Evolutionary conservation across 2,113 vertebrate species (phyloP).

Genomic region (Aegotheles bennettii): DNA sequence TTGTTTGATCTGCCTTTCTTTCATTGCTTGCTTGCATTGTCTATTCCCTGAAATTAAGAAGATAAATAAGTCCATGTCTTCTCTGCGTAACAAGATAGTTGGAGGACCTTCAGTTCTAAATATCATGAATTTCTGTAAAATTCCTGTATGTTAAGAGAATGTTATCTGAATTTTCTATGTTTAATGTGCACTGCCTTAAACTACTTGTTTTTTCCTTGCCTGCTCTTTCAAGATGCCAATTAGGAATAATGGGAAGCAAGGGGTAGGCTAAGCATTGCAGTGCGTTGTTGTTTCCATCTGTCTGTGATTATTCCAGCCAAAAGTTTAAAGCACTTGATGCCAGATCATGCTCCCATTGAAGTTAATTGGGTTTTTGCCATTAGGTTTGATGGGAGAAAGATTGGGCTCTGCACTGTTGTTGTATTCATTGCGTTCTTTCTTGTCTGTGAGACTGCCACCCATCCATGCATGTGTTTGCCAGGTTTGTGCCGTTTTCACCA

Average conservation of each 20-base stretch:
- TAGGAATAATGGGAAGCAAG: constrained; percentile 85
- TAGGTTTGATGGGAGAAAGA: constrained; percentile 56
- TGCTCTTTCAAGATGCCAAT: constrained; percentile 83
- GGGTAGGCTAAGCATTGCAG: constrained; percentile 81
- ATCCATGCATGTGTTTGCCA: constrained; percentile 79
- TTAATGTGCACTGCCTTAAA: constrained; percentile 75
- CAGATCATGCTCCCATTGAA: constrained; percentile 58
- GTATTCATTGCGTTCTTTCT: constrained; percentile 59
- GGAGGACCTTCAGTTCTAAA: constrained; percentile 27
- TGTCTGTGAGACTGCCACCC: constrained; percentile 65
- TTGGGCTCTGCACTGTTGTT: constrained; percentile 52
- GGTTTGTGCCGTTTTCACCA: constrained; percentile 69
- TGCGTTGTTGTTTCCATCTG: constrained; percentile 75
- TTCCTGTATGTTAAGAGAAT: constrained; percentile 41
- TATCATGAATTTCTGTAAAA: constrained; percentile 30
- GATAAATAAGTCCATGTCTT: constrained; percentile 1
- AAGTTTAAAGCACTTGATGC: constrained; percentile 55
- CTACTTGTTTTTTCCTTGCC: constrained; percentile 75
- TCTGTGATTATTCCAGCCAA: constrained; percentile 75
- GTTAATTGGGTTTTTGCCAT: constrained; percentile 48
- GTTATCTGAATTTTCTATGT: constrained; percentile 74
- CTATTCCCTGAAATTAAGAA: constrained; percentile 66
- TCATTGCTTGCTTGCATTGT: constrained; percentile 74
- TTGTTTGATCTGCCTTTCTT: constrained; percentile 60
- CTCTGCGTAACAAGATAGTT: constrained; percentile 30